Evolutionary conservation across 2,888 invertebrate species (phyloP), one percentile per base, ranked within the genome.

Genomic region (Apodemia hepburni): DNA sequence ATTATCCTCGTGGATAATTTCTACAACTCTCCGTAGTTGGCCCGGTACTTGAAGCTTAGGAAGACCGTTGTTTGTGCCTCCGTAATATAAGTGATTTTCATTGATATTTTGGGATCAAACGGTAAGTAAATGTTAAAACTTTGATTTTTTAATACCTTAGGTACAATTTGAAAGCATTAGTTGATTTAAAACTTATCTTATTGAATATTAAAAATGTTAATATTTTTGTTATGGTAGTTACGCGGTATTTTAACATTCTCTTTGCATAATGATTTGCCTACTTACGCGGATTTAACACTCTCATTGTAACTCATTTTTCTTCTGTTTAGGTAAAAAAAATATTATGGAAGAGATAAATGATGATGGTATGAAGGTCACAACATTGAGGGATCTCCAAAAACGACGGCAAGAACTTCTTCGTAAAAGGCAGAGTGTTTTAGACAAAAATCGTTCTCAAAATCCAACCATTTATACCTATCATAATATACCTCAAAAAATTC

Each of bases 11-110:
- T n/a, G n/a, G n/a, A n/a, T n/a, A n/a, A n/a, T n/a, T n/a, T n/a
- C n/a, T n/a, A n/a, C n/a, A n/a, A n/a, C n/a, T n/a, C n/a, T n/a
- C n/a, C n/a, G n/a, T n/a, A n/a, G n/a, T n/a, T n/a, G n/a, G n/a
- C n/a, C n/a, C n/a, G n/a, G n/a, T n/a, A n/a, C n/a, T n/a, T n/a
- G n/a, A n/a, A n/a, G n/a, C n/a, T n/a, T n/a, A n/a, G n/a, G n/a
- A n/a, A n/a, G n/a, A n/a, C n/a, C 51, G 51, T 51, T 51, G 51
- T 51, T 51, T 51, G 51, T 51, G 51, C 51, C 51, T 51, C 51
- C 51, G 51, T 51, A 51, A 51, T 51, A 51, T 51, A 51, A 51
- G 51, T 51, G 51, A 51, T 51, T 51, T 51, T 51, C 22, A 51
- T 51, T 51, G 18, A 51, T 22, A 51, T 51, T 51, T 51, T 51